A percentile compares a stretch with the other conserved stretches of the same genome.
Conservation (phyloP, 2,797 vertebrate genomes). For the Lerista edwardsae region DNA sequence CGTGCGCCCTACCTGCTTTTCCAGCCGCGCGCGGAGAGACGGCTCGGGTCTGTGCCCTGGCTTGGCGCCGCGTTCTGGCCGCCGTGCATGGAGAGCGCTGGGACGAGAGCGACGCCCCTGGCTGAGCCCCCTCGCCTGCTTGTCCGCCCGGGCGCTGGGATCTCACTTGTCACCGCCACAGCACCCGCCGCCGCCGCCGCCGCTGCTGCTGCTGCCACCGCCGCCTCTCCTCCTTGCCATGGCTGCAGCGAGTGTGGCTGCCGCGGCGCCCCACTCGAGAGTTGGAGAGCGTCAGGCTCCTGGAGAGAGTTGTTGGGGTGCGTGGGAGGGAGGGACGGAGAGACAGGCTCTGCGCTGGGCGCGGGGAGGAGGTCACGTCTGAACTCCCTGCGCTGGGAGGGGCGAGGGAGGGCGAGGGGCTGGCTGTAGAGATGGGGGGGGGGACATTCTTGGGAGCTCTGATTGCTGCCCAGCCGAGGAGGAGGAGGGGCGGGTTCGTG, state of each 20-base stretch:
- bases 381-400: neutral
- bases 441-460: neutral
- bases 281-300: neutral
- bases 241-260: neutral
- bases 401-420: neutral
- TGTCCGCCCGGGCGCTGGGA: neutral
- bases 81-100: neutral
- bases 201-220: neutral
- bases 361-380: neutral
- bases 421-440: neutral
- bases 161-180: neutral
- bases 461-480: neutral
- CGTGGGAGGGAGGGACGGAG: neutral
- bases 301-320: neutral
- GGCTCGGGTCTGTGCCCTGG: neutral
- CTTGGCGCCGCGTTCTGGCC: neutral
- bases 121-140: neutral
- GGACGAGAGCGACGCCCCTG: neutral
- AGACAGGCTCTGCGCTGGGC: neutral
- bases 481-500: neutral
- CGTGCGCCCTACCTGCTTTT: slow-evolving; percentile 1
- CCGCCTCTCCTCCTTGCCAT: neutral
- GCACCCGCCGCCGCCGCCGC: neutral
- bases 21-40: neutral
- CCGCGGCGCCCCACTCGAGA: neutral